These are phyloP conservation scores for Corydoras sp. DNA, from an alignment of 2,113 vertebrate species.

Conservation along the genomic window DNA sequence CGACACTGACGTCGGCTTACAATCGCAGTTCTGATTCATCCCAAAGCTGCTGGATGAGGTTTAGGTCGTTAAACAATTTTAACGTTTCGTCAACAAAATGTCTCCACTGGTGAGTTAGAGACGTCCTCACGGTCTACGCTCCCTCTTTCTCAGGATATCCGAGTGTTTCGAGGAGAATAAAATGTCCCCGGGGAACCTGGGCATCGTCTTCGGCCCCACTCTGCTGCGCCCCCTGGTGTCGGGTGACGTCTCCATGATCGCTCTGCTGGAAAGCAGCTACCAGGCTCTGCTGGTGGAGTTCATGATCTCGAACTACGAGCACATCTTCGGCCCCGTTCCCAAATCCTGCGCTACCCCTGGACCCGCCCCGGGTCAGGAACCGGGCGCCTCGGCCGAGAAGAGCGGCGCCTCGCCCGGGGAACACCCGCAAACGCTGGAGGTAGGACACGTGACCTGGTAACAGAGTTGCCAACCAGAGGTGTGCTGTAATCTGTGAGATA, in stretches of 20 bases:
- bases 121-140: too few species aligned
- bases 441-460: conserved; percentile 40
- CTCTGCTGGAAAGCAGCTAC: conserved; percentile 77
- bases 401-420: conserved; percentile 50
- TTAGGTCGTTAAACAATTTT: too few species aligned
- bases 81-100: too few species aligned
- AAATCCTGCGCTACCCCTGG: conserved; percentile 48
- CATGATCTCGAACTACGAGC: conserved; percentile 74
- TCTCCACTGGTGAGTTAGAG: too few species aligned
- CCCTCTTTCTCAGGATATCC: conserved; percentile 72
- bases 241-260: conserved; percentile 65
- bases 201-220: conserved; percentile 89
- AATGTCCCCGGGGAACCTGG: conserved; percentile 87
- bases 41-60: too few species aligned
- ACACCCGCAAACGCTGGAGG: conserved; percentile 61
- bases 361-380: conserved; percentile 42
- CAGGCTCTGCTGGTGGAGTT: conserved; percentile 83
- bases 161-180: conserved; percentile 79
- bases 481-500: too few species aligned
- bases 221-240: conserved; percentile 71
- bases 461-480: too few species aligned
- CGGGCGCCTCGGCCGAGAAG: conserved; percentile 16
- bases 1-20: too few species aligned
- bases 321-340: conserved; percentile 66
- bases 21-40: too few species aligned